These are phyloP conservation scores for Heliothis subflexa DNA, from an alignment of 1,140 invertebrate species.

Conservation along the genomic window DNA sequence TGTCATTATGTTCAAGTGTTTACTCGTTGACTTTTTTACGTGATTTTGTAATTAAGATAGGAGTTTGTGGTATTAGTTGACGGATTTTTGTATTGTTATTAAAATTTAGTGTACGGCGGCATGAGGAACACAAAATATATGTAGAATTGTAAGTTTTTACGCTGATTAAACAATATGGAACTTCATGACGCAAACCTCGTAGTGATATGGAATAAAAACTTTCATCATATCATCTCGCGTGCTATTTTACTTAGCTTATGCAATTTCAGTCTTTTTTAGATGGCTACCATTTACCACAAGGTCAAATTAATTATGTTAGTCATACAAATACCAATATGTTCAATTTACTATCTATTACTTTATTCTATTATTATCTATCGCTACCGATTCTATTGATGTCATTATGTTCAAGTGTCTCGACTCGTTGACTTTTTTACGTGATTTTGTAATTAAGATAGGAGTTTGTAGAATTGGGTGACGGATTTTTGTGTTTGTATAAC, in stretches of 20 bases:
- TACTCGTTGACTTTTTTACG: slow-evolving; percentile 60
- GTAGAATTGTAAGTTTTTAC: too few species aligned
- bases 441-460: slow-evolving; percentile 47
- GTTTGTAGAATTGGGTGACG: background rate
- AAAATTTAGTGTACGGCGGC: background rate
- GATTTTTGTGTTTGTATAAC: background rate
- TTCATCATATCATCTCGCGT: too few species aligned
- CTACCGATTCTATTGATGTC: slow-evolving; percentile 62
- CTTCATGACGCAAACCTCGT: too few species aligned
- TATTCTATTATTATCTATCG: too few species aligned
- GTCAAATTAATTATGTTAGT: too few species aligned
- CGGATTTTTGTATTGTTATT: background rate
- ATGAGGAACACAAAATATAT: background rate
- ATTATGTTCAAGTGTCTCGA: slow-evolving; percentile 64
- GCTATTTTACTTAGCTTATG: too few species aligned
- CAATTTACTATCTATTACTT: too few species aligned
- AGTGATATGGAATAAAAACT: too few species aligned
- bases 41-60: slow-evolving; percentile 49
- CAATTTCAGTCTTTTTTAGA: too few species aligned
- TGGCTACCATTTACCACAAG: too few species aligned
- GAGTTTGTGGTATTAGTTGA: background rate
- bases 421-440: slow-evolving; percentile 60
- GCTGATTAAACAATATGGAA: too few species aligned
- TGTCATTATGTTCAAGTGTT: slow-evolving; percentile 64
- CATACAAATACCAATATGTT: slow-evolving; percentile 48